Percentiles rank a stretch among this genome's conserved stretches.
These are phyloP conservation scores for Varanus komodoensis DNA, from an alignment of 2,113 vertebrate genomes.

Conservation along the genomic window DNA sequence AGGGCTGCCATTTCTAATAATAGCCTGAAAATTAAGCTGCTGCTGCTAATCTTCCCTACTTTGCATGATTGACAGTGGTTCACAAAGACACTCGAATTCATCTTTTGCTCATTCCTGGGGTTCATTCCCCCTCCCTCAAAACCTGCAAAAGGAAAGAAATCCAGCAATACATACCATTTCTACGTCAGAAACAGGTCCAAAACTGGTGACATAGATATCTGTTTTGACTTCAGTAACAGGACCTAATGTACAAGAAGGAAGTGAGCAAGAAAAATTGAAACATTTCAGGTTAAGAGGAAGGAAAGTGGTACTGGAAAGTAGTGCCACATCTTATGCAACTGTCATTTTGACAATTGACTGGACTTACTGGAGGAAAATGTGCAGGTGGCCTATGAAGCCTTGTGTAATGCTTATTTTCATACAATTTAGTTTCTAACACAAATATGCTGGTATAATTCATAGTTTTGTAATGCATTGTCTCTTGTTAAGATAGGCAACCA, in stretches of 20 bases:
- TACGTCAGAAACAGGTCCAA: conserved; percentile 97
- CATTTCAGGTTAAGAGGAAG: conserved; percentile 66
- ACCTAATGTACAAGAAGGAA: conserved; percentile 82
- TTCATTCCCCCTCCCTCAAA: conserved; percentile 61
- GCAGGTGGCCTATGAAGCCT: conserved; percentile 45
- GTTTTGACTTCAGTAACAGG: conserved; percentile 97
- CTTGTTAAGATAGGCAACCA: background rate
- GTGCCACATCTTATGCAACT: conserved; percentile 42
- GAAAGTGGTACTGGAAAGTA: conserved; percentile 40
- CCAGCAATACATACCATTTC: conserved; percentile 90
- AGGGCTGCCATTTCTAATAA: conserved; percentile 65
- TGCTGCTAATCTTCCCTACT: conserved; percentile 68
- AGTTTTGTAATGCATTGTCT: conserved; percentile 42
- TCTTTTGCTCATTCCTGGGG: conserved; percentile 54
- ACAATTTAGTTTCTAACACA: conserved; percentile 43
- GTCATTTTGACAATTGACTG: conserved; percentile 52
- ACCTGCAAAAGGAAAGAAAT: conserved; percentile 58
- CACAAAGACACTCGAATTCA: conserved; percentile 58
- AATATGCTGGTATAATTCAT: conserved; percentile 41
- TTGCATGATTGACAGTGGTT: conserved; percentile 63
- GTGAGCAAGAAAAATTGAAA: conserved; percentile 76
- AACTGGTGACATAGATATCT: conserved; percentile 97
- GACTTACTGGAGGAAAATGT: conserved; percentile 56
- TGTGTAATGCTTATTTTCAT: conserved; percentile 8
- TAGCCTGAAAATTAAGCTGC: conserved; percentile 69